These are phyloP conservation scores for Troides helena DNA, from an alignment of 2,888 invertebrate genomes.

Conservation along the genomic window DNA sequence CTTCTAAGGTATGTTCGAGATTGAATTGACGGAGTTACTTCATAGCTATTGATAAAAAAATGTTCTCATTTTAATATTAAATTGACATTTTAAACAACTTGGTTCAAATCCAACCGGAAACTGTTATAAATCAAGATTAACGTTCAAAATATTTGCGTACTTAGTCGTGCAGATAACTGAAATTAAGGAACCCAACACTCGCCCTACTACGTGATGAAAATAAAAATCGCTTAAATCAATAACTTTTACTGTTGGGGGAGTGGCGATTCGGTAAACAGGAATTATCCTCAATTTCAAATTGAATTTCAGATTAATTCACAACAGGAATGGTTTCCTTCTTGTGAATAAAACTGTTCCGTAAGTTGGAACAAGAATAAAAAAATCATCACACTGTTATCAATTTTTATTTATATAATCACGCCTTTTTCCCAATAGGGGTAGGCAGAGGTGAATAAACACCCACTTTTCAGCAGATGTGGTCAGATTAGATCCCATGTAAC, in stretches of 20 bases:
- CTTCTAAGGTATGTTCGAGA: too few relatives aligned
- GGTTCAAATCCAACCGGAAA: constrained; percentile 8
- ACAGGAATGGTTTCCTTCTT: too few relatives aligned
- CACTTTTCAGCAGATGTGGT: too few relatives aligned
- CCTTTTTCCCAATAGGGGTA: too few relatives aligned
- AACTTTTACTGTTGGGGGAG: constrained; percentile 5
- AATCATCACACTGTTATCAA: too few relatives aligned
- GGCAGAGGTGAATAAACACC: too few relatives aligned
- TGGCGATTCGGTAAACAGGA: constrained; percentile 4
- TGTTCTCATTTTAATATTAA: background rate
- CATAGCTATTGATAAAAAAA: background rate
- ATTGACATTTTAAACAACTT: background rate
- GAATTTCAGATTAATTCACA: background rate
- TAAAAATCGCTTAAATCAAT: constrained; percentile 27
- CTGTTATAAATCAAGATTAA: constrained; percentile 18
- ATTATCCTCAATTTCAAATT: constrained; percentile 14
- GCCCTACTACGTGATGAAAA: constrained; percentile 19
- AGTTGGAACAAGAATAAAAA: too few relatives aligned
- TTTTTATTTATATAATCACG: too few relatives aligned
- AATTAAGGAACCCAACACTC: constrained; percentile 28
- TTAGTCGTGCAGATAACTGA: constrained; percentile 27
- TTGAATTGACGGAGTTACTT: too few relatives aligned
- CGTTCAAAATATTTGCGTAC: constrained; percentile 25
- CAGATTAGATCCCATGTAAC: too few relatives aligned
- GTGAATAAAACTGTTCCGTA: too few relatives aligned